A percentile compares a stretch with the other conserved stretches of the same genome.
Evolutionary conservation across 1,140 invertebrate genomes (phyloP).

Genomic region (Neomicropteryx cornuta): DNA sequence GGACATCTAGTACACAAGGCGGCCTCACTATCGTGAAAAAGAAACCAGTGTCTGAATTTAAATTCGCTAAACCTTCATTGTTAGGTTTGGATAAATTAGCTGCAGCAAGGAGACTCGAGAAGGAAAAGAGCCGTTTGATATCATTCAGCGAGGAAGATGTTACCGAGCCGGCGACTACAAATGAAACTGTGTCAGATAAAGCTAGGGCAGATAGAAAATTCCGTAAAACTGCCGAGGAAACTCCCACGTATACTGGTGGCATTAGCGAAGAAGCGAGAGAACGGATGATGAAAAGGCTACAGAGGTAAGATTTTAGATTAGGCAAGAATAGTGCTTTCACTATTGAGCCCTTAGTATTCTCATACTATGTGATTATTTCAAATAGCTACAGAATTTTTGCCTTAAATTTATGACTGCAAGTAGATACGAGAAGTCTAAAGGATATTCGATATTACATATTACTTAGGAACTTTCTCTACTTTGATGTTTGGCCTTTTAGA

Average conservation of each 20-base stretch:
- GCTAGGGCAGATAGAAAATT: slow-evolving; percentile 54
- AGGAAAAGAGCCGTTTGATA: slow-evolving; percentile 51
- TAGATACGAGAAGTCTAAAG: too few species aligned
- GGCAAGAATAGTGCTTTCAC: slow-evolving; percentile 5
- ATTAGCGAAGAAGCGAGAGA: slow-evolving; percentile 69
- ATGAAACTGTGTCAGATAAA: slow-evolving; percentile 19
- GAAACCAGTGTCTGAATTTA: slow-evolving; percentile 52
- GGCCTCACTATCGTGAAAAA: slow-evolving; percentile 80
- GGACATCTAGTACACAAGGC: slow-evolving; percentile 58
- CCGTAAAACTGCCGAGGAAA: slow-evolving; percentile 69
- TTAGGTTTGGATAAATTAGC: slow-evolving; percentile 85
- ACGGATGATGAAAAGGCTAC: slow-evolving; percentile 54
- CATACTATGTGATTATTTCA: slow-evolving; percentile 35
- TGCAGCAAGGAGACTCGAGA: slow-evolving; percentile 54
- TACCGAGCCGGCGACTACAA: slow-evolving; percentile 33
- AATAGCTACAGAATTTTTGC: too few species aligned
- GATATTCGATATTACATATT: too few species aligned
- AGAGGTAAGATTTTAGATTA: slow-evolving; percentile 28
- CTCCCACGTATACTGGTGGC: slow-evolving; percentile 87
- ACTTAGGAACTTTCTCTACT: too few species aligned
- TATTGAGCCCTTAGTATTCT: slow-evolving; percentile 8
- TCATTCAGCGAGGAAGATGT: slow-evolving; percentile 53
- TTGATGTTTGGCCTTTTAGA: too few species aligned
- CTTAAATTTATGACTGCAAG: too few species aligned
- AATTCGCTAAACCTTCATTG: slow-evolving; percentile 68